A percentile compares a stretch with the other conserved stretches of the same genome.
Evolutionary conservation across 2,888 invertebrate genomes (phyloP).

Genomic region (Apodemia mormo): DNA sequence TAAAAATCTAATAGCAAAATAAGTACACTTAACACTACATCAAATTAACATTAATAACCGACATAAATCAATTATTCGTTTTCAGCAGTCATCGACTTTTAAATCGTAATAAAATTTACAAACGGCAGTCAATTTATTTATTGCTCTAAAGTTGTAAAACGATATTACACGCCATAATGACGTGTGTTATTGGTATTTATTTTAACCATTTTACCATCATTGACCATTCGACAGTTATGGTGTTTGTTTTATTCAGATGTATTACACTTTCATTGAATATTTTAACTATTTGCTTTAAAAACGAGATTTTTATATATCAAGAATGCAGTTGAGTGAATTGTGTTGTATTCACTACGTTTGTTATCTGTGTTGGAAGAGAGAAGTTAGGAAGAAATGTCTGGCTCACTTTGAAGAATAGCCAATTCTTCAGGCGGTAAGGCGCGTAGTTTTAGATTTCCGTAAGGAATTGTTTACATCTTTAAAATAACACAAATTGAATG

Average conservation of each 20-base stretch:
- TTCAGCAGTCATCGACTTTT: constrained; percentile 77
- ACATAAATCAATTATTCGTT: constrained; percentile 78
- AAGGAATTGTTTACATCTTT: too few relatives aligned
- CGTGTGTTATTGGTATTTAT: constrained; percentile 78
- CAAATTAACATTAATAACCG: constrained; percentile 74
- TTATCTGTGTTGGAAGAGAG: too few relatives aligned
- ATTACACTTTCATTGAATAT: background rate
- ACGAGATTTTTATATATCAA: too few relatives aligned
- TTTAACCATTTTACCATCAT: constrained; percentile 69
- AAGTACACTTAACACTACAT: constrained; percentile 52
- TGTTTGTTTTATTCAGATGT: constrained; percentile 69
- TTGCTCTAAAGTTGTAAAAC: constrained; percentile 79
- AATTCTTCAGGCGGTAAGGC: too few relatives aligned
- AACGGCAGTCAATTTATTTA: constrained; percentile 80
- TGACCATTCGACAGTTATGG: constrained; percentile 66
- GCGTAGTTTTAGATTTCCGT: too few relatives aligned
- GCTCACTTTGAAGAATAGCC: too few relatives aligned
- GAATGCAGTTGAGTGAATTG: too few relatives aligned
- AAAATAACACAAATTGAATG: too few relatives aligned
- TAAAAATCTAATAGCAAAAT: constrained; percentile 33
- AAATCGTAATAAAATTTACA: constrained; percentile 80
- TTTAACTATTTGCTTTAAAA: background rate
- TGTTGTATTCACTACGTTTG: too few relatives aligned
- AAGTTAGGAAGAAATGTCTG: too few relatives aligned
- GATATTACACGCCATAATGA: constrained; percentile 79